Conservation (phyloP, 2,113 vertebrate species). For the Vulpes ferrilata region DNA sequence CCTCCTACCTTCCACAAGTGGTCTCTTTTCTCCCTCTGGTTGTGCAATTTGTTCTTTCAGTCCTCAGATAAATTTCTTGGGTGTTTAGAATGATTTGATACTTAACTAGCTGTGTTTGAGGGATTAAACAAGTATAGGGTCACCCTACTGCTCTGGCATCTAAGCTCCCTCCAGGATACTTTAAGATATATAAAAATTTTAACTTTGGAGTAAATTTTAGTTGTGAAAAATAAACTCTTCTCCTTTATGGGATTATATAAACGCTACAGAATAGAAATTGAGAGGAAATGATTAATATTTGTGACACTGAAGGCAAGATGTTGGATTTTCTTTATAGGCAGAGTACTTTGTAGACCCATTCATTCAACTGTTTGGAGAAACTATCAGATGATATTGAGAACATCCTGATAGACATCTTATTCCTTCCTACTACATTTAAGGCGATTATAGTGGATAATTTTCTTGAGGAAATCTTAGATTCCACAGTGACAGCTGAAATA, state of each 20-base stretch:
- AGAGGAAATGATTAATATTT: slow-evolving; percentile 18
- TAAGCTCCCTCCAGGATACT: no score
- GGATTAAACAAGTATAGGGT: no score
- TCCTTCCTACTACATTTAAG: slow-evolving; percentile 36
- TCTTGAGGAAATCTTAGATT: slow-evolving; percentile 38
- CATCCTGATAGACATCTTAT: slow-evolving; percentile 28
- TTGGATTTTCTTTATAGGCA: slow-evolving; percentile 3
- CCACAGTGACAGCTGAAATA: slow-evolving; percentile 25
- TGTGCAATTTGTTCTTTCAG: no score
- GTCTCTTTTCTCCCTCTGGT: no score
- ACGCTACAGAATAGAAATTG: not conserved
- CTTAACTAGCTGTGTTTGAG: no score
- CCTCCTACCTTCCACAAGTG: no score
- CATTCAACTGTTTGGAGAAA: not conserved
- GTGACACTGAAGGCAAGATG: not conserved
- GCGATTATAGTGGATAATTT: slow-evolving; percentile 48
- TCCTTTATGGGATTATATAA: not conserved
- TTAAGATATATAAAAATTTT: not conserved
- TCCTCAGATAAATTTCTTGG: no score
- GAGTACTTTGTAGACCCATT: not conserved
- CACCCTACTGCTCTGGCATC: no score
- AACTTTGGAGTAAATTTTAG: slow-evolving; percentile 17
- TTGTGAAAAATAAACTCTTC: not conserved
- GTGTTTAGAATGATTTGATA: no score
- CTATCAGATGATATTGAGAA: slow-evolving; percentile 1